Evolutionary conservation across 2,888 invertebrate genomes (phyloP), one percentile per base, ranked within the genome.

Genomic region (Troglohyphantes excavatus): DNA sequence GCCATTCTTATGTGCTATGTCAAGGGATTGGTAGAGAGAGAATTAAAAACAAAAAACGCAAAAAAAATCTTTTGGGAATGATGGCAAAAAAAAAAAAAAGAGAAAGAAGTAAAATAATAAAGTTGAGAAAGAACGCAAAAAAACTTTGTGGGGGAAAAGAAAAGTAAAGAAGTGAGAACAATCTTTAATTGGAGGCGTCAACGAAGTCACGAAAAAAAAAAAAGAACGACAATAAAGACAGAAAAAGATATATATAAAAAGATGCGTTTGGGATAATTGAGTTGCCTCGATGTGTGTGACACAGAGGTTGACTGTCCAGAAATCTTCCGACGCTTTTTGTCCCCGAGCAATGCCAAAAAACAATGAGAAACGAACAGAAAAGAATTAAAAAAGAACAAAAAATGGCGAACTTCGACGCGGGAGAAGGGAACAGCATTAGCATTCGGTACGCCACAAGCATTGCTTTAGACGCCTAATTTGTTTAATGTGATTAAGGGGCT

Each of bases 151-250:
- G 63, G 19, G 59, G 46, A 39, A 33, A 70, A 17, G 67, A 75
- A 75, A 59, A 75, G 39, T 33, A 73, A 73, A 88, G 67, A 33
- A 75, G 81, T 75, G 87, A 87, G 87, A 79, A 87, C 87, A 87
- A 87, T 81, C 75, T 75, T 82, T 88, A 88, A 88, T 88, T 88
- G 87, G 81, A 88, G 79, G 87, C 87, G 87, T 81, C 87, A 88
- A 81, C 87, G 73, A 53, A 63, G 79, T 13, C 33, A 33, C 26
- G 17, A 27, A 19, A 61, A 68, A 11, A 63, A 26, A 68, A 76
- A 59, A 17, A 53, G 27, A 86, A 76, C 68, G 61, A 78, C 59
- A 83, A 73, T 39, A 33, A 63, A 73, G 39, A 79, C 72, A 73
- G 27, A 23, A 79, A 43, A 23, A 78, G 63, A 65, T 23, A 23